A percentile compares a stretch with the other conserved stretches of the same genome.
Conservation (phyloP, 2,113 vertebrate genomes). For the Podiceps cristatus region DNA sequence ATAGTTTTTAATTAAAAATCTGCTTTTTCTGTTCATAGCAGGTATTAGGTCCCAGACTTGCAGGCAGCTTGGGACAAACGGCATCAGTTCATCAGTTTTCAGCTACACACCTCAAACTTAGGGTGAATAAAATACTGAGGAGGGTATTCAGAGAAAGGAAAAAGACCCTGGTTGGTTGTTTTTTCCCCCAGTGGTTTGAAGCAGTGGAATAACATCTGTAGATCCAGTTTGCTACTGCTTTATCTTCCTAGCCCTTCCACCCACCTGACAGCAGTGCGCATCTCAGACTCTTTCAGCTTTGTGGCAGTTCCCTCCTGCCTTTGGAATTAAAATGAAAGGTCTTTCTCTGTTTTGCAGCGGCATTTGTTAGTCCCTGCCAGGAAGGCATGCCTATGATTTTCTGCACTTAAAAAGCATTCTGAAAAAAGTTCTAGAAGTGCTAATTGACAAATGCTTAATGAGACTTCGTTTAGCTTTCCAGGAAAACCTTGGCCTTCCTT, state of each 20-base stretch:
- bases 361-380: not conserved
- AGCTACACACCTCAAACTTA: not conserved
- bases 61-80: not conserved
- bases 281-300: not conserved
- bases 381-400: accelerated
- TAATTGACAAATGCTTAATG: not conserved
- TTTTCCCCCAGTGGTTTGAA: not conserved
- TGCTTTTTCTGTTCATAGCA: not conserved
- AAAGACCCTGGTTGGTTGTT: not conserved
- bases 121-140: not conserved
- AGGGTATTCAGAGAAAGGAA: not conserved
- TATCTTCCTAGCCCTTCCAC: not conserved
- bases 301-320: not conserved
- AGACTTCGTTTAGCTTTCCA: not conserved
- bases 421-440: not conserved
- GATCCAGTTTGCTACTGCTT: not conserved
- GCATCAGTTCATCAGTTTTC: not conserved
- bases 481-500: not conserved
- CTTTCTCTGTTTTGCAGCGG: not conserved
- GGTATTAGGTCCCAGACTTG: not conserved
- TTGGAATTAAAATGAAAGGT: not conserved
- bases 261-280: not conserved
- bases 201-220: not conserved
- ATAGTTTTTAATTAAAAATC: not conserved
- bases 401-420: not conserved